Conservation (phyloP, 1,140 invertebrate genomes). For the Drosophila orena region DNA sequence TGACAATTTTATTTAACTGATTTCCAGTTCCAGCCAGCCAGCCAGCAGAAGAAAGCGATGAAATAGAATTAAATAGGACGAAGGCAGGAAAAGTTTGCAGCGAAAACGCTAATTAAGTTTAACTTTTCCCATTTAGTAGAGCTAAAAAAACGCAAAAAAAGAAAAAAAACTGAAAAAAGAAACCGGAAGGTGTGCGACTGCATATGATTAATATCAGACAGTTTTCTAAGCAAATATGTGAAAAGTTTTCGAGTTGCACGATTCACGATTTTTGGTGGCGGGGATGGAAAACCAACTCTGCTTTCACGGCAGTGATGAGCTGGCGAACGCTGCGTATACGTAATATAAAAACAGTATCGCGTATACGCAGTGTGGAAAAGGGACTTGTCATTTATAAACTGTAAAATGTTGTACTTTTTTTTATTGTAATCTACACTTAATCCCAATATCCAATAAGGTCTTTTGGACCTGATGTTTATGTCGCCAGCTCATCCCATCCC, state of each 20-base stretch:
- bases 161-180: not conserved
- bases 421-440: not conserved
- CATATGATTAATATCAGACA: slow-evolving; percentile 73
- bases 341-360: not conserved
- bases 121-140: slow-evolving; percentile 69
- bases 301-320: not conserved
- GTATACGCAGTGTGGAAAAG: not conserved
- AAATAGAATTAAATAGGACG: slow-evolving; percentile 18
- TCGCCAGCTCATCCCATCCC: slow-evolving; percentile 18
- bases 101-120: slow-evolving; percentile 61
- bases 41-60: not conserved
- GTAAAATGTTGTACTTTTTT: not conserved
- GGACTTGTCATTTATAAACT: not conserved
- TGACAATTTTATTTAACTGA: slow-evolving; percentile 48
- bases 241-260: slow-evolving; percentile 48
- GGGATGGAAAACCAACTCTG: not conserved
- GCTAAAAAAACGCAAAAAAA: slow-evolving; percentile 11
- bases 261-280: not conserved
- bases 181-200: slow-evolving; percentile 25
- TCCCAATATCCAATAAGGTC: not conserved
- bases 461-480: not conserved
- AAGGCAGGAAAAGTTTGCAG: slow-evolving; percentile 19
- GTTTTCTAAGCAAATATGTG: slow-evolving; percentile 69
- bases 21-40: slow-evolving; percentile 16
- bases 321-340: slow-evolving; percentile 4